These are phyloP conservation scores for Stichopus chloronotus DNA, from an alignment of 35 echinoderm and acorn worm species.

Conservation along the genomic window DNA sequence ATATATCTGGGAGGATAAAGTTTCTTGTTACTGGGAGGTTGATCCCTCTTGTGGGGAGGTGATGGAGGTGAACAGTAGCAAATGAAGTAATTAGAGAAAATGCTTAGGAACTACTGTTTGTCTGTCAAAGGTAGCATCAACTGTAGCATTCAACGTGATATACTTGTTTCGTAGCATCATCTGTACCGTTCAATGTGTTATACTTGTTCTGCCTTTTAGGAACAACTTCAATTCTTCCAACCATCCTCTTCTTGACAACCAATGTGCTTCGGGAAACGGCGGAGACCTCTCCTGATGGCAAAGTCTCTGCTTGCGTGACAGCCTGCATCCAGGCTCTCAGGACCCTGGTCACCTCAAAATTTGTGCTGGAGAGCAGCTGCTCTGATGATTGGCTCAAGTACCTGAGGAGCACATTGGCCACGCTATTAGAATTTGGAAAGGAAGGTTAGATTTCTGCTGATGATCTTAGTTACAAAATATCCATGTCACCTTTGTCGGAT, in stretches of 20 bases:
- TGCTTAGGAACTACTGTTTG: too few species aligned
- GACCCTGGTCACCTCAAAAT: slow-evolving; percentile 67
- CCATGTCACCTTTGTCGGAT: too few species aligned
- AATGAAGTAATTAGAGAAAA: too few species aligned
- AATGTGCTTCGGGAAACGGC: slow-evolving; percentile 90
- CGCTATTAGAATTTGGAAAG: slow-evolving; percentile 82
- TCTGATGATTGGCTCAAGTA: slow-evolving; percentile 87
- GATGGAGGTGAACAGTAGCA: too few species aligned
- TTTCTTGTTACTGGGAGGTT: too few species aligned
- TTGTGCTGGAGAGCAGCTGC: slow-evolving; percentile 69
- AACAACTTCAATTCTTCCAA: slow-evolving; percentile 89
- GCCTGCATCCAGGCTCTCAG: slow-evolving; percentile 85
- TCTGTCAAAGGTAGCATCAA: too few species aligned
- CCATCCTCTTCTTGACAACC: slow-evolving; percentile 97
- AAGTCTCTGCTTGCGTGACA: slow-evolving; percentile 65
- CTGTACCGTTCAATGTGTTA: too few species aligned
- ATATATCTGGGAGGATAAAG: too few species aligned
- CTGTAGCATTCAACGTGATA: too few species aligned
- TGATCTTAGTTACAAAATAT: neutral
- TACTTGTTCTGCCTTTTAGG: slow-evolving; percentile 36
- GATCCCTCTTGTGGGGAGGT: too few species aligned
- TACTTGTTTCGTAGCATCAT: too few species aligned
- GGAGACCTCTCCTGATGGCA: slow-evolving; percentile 37
- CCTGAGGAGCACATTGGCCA: slow-evolving; percentile 88
- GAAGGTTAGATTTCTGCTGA: slow-evolving; percentile 63